Conservation (phyloP, 1,140 invertebrate genomes). For the Belonocnema kinseyi region DNA sequence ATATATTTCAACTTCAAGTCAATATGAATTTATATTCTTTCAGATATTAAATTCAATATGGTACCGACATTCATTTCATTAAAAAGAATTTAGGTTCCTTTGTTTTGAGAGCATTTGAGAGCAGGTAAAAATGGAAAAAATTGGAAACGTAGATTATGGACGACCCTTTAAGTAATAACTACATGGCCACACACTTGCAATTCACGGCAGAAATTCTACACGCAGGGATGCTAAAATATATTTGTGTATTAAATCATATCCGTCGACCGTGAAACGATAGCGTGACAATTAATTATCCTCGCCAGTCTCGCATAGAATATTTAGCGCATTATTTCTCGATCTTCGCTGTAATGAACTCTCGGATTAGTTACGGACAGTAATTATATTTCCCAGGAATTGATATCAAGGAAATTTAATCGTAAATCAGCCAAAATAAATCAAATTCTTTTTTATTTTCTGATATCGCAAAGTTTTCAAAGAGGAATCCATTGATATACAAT, state of each 20-base stretch:
- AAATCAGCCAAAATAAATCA: not conserved
- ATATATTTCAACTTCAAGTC: too few relatives aligned
- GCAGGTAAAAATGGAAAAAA: too few relatives aligned
- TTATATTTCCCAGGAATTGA: not conserved
- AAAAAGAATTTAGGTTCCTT: too few relatives aligned
- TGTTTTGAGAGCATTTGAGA: too few relatives aligned
- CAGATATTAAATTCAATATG: too few relatives aligned
- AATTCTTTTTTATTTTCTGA: not conserved
- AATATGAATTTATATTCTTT: too few relatives aligned
- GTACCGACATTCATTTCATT: too few relatives aligned
- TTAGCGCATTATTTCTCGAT: slow-evolving; percentile 9
- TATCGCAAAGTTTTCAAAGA: too few relatives aligned
- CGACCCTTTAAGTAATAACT: too few relatives aligned
- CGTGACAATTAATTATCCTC: slow-evolving; percentile 13
- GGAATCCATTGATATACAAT: too few relatives aligned
- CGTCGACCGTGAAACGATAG: slow-evolving; percentile 4
- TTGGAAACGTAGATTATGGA: too few relatives aligned
- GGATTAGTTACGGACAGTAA: not conserved
- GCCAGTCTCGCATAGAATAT: not conserved
- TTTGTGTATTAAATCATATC: slow-evolving; percentile 15
- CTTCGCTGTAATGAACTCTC: not conserved
- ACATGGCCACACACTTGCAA: not conserved
- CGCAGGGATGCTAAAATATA: slow-evolving; percentile 5
- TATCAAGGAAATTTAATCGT: not conserved
- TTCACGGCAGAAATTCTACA: not conserved